Evolutionary conservation across 2,797 vertebrate genomes (phyloP).

Genomic region (Nyctalus aviator): DNA sequence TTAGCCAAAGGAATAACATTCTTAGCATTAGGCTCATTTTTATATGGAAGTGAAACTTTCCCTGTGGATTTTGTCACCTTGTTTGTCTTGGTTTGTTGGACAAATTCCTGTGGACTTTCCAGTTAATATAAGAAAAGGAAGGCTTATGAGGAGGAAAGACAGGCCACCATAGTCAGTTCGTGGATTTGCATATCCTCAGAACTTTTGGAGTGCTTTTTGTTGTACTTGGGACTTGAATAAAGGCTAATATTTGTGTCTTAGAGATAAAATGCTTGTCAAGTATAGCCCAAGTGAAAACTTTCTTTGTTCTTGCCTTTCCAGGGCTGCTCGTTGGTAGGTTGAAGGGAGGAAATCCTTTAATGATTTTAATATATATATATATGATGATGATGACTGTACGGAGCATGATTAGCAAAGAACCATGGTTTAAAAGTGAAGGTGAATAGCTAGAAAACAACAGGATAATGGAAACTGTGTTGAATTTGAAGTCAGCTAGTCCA

Average conservation of each 20-base stretch:
- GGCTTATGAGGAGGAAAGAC: not conserved
- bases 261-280: slow-evolving; percentile 10
- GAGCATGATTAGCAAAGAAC: not conserved
- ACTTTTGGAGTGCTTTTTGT: slow-evolving; percentile 16
- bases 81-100: not conserved
- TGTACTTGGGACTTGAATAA: slow-evolving; percentile 8
- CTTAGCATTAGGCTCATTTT: slow-evolving; percentile 27
- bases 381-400: not conserved
- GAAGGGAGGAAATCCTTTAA: not conserved
- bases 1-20: not conserved
- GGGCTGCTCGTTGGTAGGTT: not conserved
- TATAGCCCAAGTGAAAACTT: not conserved
- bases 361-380: not conserved
- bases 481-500: slow-evolving; percentile 31
- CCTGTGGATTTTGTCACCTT: not conserved
- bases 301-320: slow-evolving; percentile 1
- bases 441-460: not conserved
- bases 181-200: not conserved
- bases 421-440: slow-evolving; percentile 18
- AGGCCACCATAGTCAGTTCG: not conserved
- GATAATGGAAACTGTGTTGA: not conserved
- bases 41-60: slow-evolving; percentile 50
- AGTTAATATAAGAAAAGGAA: not conserved
- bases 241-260: slow-evolving; percentile 23
- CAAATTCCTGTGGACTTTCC: not conserved